Conservation (phyloP, 2,797 vertebrate species). For the Limosa lapponica region DNA sequence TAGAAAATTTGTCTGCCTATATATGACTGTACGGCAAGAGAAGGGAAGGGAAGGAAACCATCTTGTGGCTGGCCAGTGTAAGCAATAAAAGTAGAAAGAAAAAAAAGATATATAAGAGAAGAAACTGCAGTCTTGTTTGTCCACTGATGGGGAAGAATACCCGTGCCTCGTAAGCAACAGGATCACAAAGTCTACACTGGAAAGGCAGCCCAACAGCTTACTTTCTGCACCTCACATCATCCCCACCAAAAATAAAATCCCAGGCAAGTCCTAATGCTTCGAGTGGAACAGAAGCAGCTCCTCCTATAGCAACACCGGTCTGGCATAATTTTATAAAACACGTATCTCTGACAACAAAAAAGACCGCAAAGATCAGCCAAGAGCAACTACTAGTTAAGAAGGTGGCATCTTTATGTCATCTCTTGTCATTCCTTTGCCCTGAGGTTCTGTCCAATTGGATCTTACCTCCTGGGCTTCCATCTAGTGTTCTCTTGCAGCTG, state of each 20-base stretch:
- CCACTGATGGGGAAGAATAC: background rate
- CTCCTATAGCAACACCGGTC: background rate
- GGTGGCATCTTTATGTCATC: background rate
- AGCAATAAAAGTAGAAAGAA: background rate
- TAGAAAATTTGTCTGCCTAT: background rate
- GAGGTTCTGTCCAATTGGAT: fast-evolving
- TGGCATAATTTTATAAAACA: background rate
- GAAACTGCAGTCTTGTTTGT: background rate
- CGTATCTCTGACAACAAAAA: background rate
- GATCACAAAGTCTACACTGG: background rate
- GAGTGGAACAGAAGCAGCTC: background rate
- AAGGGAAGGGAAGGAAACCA: background rate
- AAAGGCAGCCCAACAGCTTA: background rate
- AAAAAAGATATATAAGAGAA: fast-evolving
- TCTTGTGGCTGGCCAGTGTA: background rate
- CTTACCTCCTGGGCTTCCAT: background rate
- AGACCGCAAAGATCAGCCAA: background rate
- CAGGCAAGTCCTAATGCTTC: background rate
- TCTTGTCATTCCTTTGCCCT: background rate
- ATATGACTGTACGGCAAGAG: background rate
- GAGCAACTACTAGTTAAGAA: background rate
- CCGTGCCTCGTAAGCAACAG: background rate
- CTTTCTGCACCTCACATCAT: background rate
- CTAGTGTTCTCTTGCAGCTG: background rate
- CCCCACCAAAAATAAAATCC: background rate